Evolutionary conservation across 1,140 invertebrate genomes (phyloP), one percentile per base, ranked within the genome.

Genomic region (Panagrolaimus sp.): DNA sequence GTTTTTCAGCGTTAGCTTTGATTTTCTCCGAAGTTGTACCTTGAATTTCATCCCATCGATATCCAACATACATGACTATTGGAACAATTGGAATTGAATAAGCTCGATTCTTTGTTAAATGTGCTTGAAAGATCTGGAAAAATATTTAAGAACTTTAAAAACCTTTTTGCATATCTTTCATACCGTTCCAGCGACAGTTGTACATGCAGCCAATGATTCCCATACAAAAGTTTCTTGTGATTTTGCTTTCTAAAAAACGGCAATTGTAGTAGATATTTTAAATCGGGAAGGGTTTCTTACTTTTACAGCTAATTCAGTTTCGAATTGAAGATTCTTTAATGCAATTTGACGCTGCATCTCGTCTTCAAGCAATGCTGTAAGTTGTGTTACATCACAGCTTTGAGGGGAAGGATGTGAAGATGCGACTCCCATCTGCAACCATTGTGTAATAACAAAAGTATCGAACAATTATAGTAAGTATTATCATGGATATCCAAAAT

Each of bases 31-130:
- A 17, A 43, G 21, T 68, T 47, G 26, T n/a, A 0, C 43, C 64
- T 6, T 17, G 24, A 14, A 32, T 24, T 46, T 69, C 15, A 43
- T 65, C 63, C 7, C 17, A 38, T 10, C 47, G 68, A 52, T 63
- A 70, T 14, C 68, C 68, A 26, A 68, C 32, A 17, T 24, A 32
- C 44, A 67, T 67, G 8, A 70, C n/a, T 12, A 70, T 12, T 28
- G 68, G 68, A 24, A 70, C 45, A 3, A 68, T 12, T 14, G 68
- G 68, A 15, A 70, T n/a, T 12, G 67, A 12, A 45, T 38, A 17
- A n/a, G 44, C n/a, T 48, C 43, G 26, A 26, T 70, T 70, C 21
- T 43, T 43, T 7, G 43, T 55, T 26, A 26, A 15, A 12, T 24
- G 21, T 6, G 45, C 48, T 21, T 65, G 43, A n/a, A 70, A 26